Base-by-base conservation (phyloP, 37 sponge, comb jelly and placozoan genomes). In the Theonella swinhoei region DNA sequence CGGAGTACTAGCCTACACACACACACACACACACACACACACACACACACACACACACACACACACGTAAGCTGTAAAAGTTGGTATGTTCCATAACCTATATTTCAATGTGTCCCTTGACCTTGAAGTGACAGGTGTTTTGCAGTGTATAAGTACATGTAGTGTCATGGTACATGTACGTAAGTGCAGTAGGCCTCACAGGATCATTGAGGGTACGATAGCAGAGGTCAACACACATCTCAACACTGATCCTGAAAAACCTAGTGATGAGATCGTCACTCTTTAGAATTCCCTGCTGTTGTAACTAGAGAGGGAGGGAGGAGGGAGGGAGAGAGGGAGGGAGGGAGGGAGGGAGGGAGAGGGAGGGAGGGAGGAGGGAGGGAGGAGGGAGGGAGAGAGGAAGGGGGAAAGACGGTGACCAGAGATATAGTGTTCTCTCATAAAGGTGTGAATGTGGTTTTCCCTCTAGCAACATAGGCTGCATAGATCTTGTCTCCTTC, bases 151-250 rank as follows among this genome's bases (percentile, higher is more conserved):
- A n/a, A n/a, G n/a, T n/a, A n/a, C n/a, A n/a, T n/a, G n/a, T n/a
- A n/a, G n/a, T n/a, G n/a, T n/a, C n/a, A n/a, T n/a, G n/a, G n/a
- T n/a, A n/a, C 14, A 24, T 33, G 19, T 3, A 3, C 14, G 72
- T 72, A 40, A 28, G 64, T 63, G 42, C 4, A 8, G 30, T 19
- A 1, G 60, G 83, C 41, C 81, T 74, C 61, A 94, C 95, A 23
- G 82, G 89, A 60, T 91, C 95, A 77, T 81, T 81, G n/a, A 96
- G 83, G 37, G 94, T 96, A 58, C 96, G 64, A 82, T 97, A 97
- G 82, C 95, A 95, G n/a, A 97, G 89, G 28, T 92, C 98, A 22
- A 97, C 98, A 81, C 98, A 97, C 95, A 97, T 95, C 85, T 97
- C 98, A 0, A 92, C 84, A 88, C 94, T 93, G 88, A 97, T 95